These are phyloP conservation scores for Pyrrhia umbra DNA, from an alignment of 2,888 invertebrate genomes.

Conservation along the genomic window DNA sequence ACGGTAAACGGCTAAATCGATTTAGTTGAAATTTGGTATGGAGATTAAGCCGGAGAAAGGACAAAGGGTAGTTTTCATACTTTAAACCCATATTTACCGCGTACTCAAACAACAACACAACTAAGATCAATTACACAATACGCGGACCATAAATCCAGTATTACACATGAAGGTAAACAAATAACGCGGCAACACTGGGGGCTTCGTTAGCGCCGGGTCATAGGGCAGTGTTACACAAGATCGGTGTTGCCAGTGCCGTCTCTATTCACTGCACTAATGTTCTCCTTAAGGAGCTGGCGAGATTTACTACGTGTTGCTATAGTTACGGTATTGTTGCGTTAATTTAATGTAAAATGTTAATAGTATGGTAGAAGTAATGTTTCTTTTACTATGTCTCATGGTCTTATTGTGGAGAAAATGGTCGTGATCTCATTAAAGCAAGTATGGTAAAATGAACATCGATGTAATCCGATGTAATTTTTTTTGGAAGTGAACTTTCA, in stretches of 20 bases:
- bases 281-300: conserved; percentile 18
- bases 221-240: conserved; percentile 54
- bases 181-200: conserved; percentile 44
- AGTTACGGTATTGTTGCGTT: conserved; percentile 34
- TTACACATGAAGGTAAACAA: conserved; percentile 46
- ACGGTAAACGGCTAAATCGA: no score
- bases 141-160: conserved; percentile 48
- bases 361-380: conserved; percentile 36
- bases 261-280: conserved; percentile 51
- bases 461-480: no score
- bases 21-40: no score
- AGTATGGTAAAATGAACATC: no score
- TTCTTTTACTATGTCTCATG: conserved; percentile 32
- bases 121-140: conserved; percentile 13
- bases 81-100: neutral
- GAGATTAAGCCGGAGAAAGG: no score
- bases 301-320: conserved; percentile 49
- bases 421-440: conserved; percentile 17
- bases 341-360: conserved; percentile 31
- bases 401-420: conserved; percentile 13
- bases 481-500: neutral
- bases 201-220: conserved; percentile 62
- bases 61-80: neutral
- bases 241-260: conserved; percentile 36
- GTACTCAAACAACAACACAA: neutral